Evolutionary conservation across 1,140 invertebrate species (phyloP).

Genomic region (Drosophila ambigua): DNA sequence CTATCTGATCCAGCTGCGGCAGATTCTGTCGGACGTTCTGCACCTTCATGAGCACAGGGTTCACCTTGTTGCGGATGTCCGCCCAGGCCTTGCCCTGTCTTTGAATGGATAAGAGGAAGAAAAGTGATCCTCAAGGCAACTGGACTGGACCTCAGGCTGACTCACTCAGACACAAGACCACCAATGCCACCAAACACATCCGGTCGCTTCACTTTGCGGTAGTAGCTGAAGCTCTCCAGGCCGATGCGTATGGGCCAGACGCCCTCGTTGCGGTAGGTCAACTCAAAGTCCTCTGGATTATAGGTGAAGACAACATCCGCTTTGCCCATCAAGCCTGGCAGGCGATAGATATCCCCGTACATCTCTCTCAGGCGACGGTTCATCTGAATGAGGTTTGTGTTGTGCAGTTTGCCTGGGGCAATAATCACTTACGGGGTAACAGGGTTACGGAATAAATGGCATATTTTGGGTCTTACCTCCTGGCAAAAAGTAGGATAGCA

Average conservation of each 20-base stretch:
- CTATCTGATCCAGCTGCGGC: slow-evolving; percentile 63
- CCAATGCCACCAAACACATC: slow-evolving; percentile 70
- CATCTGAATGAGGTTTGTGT: slow-evolving; percentile 62
- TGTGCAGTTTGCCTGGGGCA: slow-evolving; percentile 49
- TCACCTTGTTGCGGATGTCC: slow-evolving; percentile 71
- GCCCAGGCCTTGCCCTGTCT: slow-evolving; percentile 70
- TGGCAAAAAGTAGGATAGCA: slow-evolving; percentile 62
- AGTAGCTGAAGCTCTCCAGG: slow-evolving; percentile 68
- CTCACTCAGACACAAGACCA: slow-evolving; percentile 67
- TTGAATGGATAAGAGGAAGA: background rate
- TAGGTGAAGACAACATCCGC: slow-evolving; percentile 69
- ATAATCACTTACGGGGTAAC: background rate
- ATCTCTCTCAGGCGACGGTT: slow-evolving; percentile 57
- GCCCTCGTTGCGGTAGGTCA: slow-evolving; percentile 74
- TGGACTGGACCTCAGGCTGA: background rate
- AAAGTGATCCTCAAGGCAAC: too few relatives aligned
- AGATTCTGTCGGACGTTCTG: slow-evolving; percentile 67
- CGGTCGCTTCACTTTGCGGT: slow-evolving; percentile 61
- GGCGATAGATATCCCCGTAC: slow-evolving; percentile 66
- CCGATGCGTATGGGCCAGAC: slow-evolving; percentile 76
- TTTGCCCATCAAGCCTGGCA: slow-evolving; percentile 72
- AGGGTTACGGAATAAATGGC: background rate
- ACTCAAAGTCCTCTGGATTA: slow-evolving; percentile 67
- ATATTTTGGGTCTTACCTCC: slow-evolving; percentile 51
- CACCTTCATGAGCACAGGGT: slow-evolving; percentile 73